These are phyloP conservation scores for Steinernema scapterisci DNA, from an alignment of 2,888 invertebrate genomes.

Conservation along the genomic window DNA sequence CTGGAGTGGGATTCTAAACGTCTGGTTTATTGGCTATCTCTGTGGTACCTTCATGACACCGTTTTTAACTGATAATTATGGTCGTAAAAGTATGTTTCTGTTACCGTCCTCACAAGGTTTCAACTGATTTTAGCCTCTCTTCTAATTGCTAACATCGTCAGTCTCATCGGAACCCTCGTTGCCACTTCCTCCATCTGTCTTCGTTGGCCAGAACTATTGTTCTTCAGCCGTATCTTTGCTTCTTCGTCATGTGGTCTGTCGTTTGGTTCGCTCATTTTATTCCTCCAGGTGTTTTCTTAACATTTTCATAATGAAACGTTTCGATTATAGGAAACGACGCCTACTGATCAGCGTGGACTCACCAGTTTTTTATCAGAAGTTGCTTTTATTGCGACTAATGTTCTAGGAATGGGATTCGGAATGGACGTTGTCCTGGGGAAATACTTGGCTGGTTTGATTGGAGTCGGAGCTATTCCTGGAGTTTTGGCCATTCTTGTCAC, in stretches of 20 bases:
- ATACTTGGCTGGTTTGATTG: conserved; percentile 37
- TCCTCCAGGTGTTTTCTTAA: conserved; percentile 44
- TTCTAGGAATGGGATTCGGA: conserved; percentile 54
- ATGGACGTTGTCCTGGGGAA: conserved; percentile 47
- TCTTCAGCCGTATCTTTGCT: conserved; percentile 48
- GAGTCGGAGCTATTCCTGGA: conserved; percentile 48
- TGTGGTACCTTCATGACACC: conserved; percentile 50
- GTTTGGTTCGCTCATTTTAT: conserved; percentile 53
- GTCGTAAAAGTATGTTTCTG: conserved; percentile 39
- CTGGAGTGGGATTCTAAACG: conserved; percentile 51
- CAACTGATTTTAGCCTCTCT: conserved; percentile 41
- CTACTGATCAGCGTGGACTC: conserved; percentile 50
- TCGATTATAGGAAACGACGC: conserved; percentile 49
- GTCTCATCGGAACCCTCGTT: conserved; percentile 43
- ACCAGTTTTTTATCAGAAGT: conserved; percentile 50
- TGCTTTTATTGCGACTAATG: conserved; percentile 49
- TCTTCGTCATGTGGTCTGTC: conserved; percentile 50
- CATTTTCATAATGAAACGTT: not conserved
- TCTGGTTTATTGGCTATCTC: conserved; percentile 56
- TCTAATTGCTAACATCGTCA: conserved; percentile 43
- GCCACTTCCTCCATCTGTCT: conserved; percentile 33
- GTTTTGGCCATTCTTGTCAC: conserved; percentile 48
- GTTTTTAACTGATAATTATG: conserved; percentile 41
- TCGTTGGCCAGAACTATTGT: conserved; percentile 46
- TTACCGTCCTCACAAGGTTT: no score